Base-by-base conservation (phyloP, 2,888 invertebrate species). In the Sturmia bella region DNA sequence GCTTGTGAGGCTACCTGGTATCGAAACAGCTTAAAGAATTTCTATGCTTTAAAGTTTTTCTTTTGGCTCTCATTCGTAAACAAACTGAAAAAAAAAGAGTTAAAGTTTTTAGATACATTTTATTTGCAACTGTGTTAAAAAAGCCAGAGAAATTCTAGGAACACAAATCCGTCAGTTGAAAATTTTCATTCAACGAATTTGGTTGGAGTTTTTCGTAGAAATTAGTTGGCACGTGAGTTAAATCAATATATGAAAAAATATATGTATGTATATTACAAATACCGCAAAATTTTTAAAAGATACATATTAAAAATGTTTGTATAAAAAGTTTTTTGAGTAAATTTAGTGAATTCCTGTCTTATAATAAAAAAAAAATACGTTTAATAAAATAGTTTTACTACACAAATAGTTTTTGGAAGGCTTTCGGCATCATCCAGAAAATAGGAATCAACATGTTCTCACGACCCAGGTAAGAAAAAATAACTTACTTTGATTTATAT, bases 381-480 rank as follows among this genome's bases (percentile, higher is more conserved):
- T 32, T 32, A 17, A 13, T 45, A 41, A n/a, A 39, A n/a, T 21
- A 48, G 27, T 56, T 39, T 63, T 7, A 3, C 54, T 48, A 24
- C 52, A 39, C 48, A 50, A 41, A 39, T 19, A 37, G 39, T 59
- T 45, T 56, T 43, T 56, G 37, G 15, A 39, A n/a, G 21, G 61
- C 64, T 72, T 74, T 69, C 13, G 11, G 52, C 70, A 50, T 13
- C 27, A 82, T 64, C 45, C 85, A 85, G 57, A 76, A 70, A 83
- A 79, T n/a, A 73, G 15, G 21, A 56, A 56, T 43, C 50, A 72
- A 85, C 82, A 89, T 89, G 89, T 87, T 89, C 79, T 87, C 88
- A 85, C 87, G 90, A 68, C 88, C 89, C 85, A 87, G 87, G 89
- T 89, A 86, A 89, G 90, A 84, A 63, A 15, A 9, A 37, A 48